phyloP scores from a whole-genome alignment of 1,140 invertebrate genomes.

The Venustaconcha ellipsiformis region DNA sequence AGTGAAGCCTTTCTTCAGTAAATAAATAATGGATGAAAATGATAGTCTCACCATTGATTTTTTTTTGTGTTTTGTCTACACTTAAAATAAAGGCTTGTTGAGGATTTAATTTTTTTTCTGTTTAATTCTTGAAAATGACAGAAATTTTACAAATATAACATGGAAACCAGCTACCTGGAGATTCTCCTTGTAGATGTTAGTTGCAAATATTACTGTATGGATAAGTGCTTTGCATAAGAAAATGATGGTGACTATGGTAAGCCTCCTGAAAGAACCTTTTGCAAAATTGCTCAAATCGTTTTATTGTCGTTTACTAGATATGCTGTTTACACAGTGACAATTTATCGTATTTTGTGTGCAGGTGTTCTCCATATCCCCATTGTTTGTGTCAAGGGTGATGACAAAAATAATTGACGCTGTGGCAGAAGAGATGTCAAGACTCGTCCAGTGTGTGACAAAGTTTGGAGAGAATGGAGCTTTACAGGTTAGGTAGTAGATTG shows the following conservation, averaged over 20 bases:
- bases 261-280: not conserved
- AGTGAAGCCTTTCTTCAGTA: too few relatives aligned
- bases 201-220: not conserved
- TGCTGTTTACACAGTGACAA: too few relatives aligned
- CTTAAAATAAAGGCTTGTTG: too few relatives aligned
- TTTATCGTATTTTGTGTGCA: conserved; percentile 51
- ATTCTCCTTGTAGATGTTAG: too few relatives aligned
- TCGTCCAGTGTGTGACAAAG: conserved; percentile 83
- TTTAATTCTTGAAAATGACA: not conserved
- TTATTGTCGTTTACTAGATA: conserved; percentile 18
- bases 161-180: too few relatives aligned
- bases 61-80: too few relatives aligned
- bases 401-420: conserved; percentile 90
- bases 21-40: too few relatives aligned
- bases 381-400: conserved; percentile 81
- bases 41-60: too few relatives aligned
- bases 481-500: conserved; percentile 74
- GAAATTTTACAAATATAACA: too few relatives aligned
- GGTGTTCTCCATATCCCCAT: conserved; percentile 85
- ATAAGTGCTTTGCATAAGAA: not conserved
- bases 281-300: not conserved
- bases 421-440: conserved; percentile 88
- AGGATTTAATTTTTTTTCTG: too few relatives aligned
- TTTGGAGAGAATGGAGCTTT: conserved; percentile 78
- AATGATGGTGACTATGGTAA: not conserved